Percentiles rank a stretch among this genome's conserved stretches.
Evolutionary conservation across 2,113 vertebrate species (phyloP).

Genomic region (Hipposideros armiger): DNA sequence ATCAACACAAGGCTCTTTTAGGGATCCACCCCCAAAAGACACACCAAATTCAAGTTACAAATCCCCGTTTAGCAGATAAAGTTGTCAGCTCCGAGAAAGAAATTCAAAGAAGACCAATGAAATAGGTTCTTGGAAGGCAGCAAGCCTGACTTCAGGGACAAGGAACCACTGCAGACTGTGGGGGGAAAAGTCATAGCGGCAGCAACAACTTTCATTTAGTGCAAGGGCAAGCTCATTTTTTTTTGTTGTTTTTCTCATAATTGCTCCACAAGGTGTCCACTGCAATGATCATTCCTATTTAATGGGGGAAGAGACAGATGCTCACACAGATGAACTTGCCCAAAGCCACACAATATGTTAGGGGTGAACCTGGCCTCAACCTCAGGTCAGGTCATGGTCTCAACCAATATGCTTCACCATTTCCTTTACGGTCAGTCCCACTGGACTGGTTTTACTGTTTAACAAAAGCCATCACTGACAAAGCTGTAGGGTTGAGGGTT

Average conservation of each 20-base stretch:
- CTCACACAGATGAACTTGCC: background rate
- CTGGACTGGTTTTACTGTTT: background rate
- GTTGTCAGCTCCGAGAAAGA: background rate
- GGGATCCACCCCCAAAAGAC: background rate
- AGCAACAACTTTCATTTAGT: background rate
- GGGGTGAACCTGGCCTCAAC: background rate
- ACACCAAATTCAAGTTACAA: background rate
- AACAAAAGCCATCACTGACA: background rate
- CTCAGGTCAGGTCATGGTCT: background rate
- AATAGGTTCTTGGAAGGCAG: background rate
- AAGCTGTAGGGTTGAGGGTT: background rate
- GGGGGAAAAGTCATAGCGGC: background rate
- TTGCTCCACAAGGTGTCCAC: background rate
- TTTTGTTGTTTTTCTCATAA: background rate
- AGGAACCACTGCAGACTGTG: background rate
- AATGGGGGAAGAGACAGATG: background rate
- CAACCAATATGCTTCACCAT: background rate
- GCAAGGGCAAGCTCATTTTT: background rate
- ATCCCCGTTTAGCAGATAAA: background rate
- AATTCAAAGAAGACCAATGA: background rate
- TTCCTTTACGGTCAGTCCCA: background rate
- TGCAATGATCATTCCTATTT: background rate
- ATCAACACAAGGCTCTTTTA: background rate
- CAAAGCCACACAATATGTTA: background rate
- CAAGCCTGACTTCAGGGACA: background rate